These are phyloP conservation scores for Chlorospingus semifuscus DNA, from an alignment of 2,797 vertebrate species.

Conservation along the genomic window DNA sequence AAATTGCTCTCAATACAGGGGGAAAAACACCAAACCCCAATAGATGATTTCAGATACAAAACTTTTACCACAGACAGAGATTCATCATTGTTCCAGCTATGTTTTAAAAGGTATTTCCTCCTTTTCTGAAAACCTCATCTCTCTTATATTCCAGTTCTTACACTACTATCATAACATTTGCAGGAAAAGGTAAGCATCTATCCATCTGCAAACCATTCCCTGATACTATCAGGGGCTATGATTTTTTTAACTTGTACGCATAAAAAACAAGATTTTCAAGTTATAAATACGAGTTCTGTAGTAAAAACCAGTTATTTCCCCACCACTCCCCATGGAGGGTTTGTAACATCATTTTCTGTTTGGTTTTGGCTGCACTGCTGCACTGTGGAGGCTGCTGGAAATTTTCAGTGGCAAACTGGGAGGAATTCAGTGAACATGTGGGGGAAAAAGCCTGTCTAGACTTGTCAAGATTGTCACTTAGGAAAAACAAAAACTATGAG, in stretches of 20 bases:
- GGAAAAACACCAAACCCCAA: rapidly evolving
- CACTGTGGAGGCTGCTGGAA: not conserved
- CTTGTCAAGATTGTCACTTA: not conserved
- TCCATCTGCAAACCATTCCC: not conserved
- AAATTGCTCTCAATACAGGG: not conserved
- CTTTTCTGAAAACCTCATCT: not conserved
- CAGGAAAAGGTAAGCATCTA: not conserved
- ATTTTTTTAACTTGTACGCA: not conserved
- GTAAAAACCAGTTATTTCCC: not conserved
- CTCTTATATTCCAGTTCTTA: not conserved
- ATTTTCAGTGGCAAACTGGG: not conserved
- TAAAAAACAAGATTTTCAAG: not conserved
- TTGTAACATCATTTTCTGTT: not conserved
- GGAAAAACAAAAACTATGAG: not conserved
- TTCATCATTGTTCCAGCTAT: not conserved
- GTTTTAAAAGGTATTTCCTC: not conserved
- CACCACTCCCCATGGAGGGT: not conserved
- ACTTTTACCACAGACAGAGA: not conserved
- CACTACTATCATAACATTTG: not conserved
- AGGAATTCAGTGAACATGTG: not conserved
- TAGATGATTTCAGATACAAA: not conserved
- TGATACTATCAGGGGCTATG: not conserved
- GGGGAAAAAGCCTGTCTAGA: not conserved
- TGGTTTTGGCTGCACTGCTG: not conserved
- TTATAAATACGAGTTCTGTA: not conserved